phyloP scores from a whole-genome alignment of 1,140 invertebrate genomes.

The Saccostrea cuccullata region DNA sequence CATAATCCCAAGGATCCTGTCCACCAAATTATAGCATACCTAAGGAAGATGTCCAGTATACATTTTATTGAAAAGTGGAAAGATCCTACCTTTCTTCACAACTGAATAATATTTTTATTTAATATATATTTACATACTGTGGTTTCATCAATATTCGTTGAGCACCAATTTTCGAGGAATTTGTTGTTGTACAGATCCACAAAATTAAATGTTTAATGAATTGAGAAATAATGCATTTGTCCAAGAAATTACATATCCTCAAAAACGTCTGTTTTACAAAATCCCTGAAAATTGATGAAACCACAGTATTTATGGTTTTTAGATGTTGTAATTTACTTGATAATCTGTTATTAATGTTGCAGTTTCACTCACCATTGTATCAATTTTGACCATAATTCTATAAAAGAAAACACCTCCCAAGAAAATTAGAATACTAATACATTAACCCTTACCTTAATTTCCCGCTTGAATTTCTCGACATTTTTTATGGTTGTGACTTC shows the following conservation, averaged over 20 bases:
- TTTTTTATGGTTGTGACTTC: slow-evolving; percentile 87
- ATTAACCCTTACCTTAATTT: slow-evolving; percentile 83
- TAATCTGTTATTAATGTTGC: not conserved
- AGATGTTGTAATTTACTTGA: not conserved
- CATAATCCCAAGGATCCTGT: slow-evolving; percentile 84
- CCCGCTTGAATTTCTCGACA: slow-evolving; percentile 88
- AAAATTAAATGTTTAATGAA: too few relatives aligned
- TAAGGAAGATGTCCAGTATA: not conserved
- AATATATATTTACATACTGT: too few relatives aligned
- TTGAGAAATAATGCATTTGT: too few relatives aligned
- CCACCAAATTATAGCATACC: slow-evolving; percentile 80
- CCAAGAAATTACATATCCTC: too few relatives aligned
- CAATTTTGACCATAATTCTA: not conserved
- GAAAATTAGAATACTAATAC: not conserved
- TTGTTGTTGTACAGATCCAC: too few relatives aligned
- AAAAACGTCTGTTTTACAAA: too few relatives aligned
- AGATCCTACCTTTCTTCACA: not conserved
- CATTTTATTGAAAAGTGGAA: not conserved
- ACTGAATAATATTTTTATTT: not conserved
- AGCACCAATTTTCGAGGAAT: too few relatives aligned
- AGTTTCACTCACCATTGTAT: not conserved
- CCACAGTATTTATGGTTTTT: not conserved
- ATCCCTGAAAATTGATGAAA: too few relatives aligned
- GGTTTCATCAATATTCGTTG: too few relatives aligned
- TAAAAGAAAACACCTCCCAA: not conserved